These are phyloP conservation scores for Planococcus citri DNA, from an alignment of 1,140 invertebrate species.

Conservation along the genomic window DNA sequence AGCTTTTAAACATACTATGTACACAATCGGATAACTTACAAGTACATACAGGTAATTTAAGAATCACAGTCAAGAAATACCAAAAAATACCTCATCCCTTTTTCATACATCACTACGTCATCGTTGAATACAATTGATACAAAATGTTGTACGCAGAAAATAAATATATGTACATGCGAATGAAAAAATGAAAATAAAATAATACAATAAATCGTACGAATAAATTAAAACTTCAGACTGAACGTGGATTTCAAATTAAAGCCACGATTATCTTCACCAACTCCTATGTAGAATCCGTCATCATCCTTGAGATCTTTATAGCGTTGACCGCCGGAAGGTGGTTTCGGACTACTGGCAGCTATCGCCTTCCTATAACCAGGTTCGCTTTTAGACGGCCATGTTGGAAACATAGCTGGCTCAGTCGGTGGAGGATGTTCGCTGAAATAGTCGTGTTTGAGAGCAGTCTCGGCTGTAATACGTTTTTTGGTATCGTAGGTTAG, in stretches of 20 bases:
- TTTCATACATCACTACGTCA: too few relatives aligned
- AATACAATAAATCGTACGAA: not conserved
- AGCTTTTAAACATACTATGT: too few relatives aligned
- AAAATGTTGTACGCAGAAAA: not conserved
- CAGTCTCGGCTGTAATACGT: constrained; percentile 79
- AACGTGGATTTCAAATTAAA: constrained; percentile 61
- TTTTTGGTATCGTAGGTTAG: constrained; percentile 83
- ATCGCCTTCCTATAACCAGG: constrained; percentile 53
- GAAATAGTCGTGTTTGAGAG: constrained; percentile 80
- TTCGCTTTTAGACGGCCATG: constrained; percentile 98
- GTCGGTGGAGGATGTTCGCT: constrained; percentile 82
- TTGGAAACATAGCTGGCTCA: constrained; percentile 95
- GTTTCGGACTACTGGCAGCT: constrained; percentile 68
- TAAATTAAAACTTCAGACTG: constrained; percentile 60
- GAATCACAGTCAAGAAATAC: too few relatives aligned
- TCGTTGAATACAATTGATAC: too few relatives aligned
- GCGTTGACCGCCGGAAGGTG: constrained; percentile 83
- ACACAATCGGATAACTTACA: too few relatives aligned
- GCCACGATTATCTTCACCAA: constrained; percentile 33
- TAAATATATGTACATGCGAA: not conserved
- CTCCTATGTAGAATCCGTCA: constrained; percentile 34
- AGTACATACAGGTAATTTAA: too few relatives aligned
- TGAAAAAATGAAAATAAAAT: not conserved
- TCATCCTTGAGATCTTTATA: constrained; percentile 62
- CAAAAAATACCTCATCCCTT: too few relatives aligned